phyloP scores from a whole-genome alignment of 2,113 vertebrate genomes.

The Anser brachyrhynchus region DNA sequence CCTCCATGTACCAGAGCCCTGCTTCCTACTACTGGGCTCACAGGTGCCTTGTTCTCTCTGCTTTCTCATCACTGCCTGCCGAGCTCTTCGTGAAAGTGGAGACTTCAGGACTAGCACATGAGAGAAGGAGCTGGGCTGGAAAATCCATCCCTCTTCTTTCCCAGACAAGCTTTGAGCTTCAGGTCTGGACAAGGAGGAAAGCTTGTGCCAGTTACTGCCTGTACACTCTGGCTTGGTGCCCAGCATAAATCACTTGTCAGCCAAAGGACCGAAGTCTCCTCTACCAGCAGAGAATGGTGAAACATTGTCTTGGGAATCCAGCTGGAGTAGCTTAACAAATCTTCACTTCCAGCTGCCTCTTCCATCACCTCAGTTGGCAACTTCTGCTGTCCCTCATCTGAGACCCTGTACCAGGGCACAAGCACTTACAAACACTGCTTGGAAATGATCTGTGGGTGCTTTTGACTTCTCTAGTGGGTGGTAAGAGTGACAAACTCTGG shows the following conservation, averaged over 20 bases:
- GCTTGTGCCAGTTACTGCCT: background rate
- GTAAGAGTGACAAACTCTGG: background rate
- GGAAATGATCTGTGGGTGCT: background rate
- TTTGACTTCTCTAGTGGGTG: too few species aligned
- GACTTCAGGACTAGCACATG: accelerated
- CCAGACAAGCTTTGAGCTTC: background rate
- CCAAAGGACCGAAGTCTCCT: background rate
- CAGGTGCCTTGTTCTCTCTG: background rate
- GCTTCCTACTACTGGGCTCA: background rate
- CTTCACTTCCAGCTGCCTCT: background rate
- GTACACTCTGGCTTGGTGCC: background rate
- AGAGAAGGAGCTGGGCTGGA: background rate
- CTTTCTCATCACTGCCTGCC: background rate
- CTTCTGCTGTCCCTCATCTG: accelerated
- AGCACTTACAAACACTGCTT: accelerated
- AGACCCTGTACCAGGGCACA: accelerated
- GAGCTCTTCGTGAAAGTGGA: background rate
- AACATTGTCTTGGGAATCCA: background rate
- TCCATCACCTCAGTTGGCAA: background rate
- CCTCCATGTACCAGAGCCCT: background rate
- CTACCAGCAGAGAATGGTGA: too few species aligned
- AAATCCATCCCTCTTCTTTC: background rate
- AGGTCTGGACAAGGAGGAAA: accelerated
- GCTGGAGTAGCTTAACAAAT: background rate
- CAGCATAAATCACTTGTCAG: background rate